Base-by-base conservation (phyloP, 2,888 invertebrate species). In the Synanthedon vespiformis region DNA sequence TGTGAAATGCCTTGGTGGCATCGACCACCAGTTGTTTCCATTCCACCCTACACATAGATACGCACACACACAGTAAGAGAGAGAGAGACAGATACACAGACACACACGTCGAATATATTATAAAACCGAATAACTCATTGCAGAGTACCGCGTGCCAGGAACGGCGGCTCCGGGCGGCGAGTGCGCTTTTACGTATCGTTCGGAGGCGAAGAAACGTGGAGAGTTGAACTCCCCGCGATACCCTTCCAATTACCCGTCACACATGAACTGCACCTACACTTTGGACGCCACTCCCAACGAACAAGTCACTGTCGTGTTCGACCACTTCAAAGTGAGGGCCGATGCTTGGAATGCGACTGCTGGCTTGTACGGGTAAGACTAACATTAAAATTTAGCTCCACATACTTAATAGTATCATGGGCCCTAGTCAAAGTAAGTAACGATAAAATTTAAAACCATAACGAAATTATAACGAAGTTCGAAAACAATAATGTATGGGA, bases 221-320 rank as follows among this genome's bases (percentile, higher is more conserved):
- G 95, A 96, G 73, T 95, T 98, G 80, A 98, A 98, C 86, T 97
- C 97, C 52, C 98, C 98, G 18, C 92, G 97, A 57, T 97, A 96
- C 90, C 98, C 98, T 70, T 95, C 96, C 72, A 95, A 96, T 88
- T 99, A 99, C 89, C 98, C 98, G 59, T 95, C 96, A 70, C 94
- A 93, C 79, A 96, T 95, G 61, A 95, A 95, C 88, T 98, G 98
- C 89, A 95, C 96, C 57, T 99, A 95, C 89, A 90, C 93, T 70
- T 96, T 98, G 82, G 88, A 93, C 67, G 95, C 95, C 53, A 93
- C 93, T 61, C 92, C 93, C 58, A 94, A 94, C 76, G 96, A 96
- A 75, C 96, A 96, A 85, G 96, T 96, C 68, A 94, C 94, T 56
- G 90, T 96, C 60, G 93, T 96, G 56, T 96, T 96, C 71, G 96